These are phyloP conservation scores for Rhynchopsitta pachyrhyncha DNA, from an alignment of 2,113 vertebrate genomes.

Conservation along the genomic window DNA sequence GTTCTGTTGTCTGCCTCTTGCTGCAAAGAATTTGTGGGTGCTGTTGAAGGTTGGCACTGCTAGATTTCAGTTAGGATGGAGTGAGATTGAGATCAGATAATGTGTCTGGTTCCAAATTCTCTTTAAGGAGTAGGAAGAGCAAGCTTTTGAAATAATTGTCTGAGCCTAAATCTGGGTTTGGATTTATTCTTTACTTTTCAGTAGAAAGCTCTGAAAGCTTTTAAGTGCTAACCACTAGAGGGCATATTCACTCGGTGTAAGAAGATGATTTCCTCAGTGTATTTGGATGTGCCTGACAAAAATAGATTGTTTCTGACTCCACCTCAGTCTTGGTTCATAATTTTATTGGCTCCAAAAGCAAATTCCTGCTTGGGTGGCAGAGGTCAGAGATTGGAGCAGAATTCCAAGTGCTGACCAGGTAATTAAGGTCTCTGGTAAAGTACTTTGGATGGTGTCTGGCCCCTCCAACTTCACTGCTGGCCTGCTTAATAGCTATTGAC, in stretches of 20 bases:
- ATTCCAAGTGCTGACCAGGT: not conserved
- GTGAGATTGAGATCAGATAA: not conserved
- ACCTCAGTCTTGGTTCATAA: not conserved
- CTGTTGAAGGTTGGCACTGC: not conserved
- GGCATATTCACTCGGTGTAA: not conserved
- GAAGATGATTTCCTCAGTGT: not conserved
- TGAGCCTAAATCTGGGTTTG: not conserved
- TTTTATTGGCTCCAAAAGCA: slow-evolving; percentile 7
- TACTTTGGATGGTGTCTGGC: not conserved
- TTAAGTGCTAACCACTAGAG: slow-evolving; percentile 11
- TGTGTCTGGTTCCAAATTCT: not conserved
- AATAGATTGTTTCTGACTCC: not conserved
- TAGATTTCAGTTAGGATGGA: not conserved
- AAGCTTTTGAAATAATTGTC: not conserved
- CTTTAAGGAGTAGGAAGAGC: not conserved
- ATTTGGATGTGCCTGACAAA: not conserved
- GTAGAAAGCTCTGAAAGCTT: not conserved
- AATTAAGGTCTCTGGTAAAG: not conserved
- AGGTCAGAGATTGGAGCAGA: not conserved
- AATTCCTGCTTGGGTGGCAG: not conserved
- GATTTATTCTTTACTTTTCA: not conserved
- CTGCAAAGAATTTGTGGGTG: not conserved
- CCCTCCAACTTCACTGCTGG: not conserved
- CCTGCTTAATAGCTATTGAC: not conserved
- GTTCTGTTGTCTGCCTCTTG: not conserved